phyloP scores from a whole-genome alignment of 2,113 vertebrate species.

The Aythya baeri region DNA sequence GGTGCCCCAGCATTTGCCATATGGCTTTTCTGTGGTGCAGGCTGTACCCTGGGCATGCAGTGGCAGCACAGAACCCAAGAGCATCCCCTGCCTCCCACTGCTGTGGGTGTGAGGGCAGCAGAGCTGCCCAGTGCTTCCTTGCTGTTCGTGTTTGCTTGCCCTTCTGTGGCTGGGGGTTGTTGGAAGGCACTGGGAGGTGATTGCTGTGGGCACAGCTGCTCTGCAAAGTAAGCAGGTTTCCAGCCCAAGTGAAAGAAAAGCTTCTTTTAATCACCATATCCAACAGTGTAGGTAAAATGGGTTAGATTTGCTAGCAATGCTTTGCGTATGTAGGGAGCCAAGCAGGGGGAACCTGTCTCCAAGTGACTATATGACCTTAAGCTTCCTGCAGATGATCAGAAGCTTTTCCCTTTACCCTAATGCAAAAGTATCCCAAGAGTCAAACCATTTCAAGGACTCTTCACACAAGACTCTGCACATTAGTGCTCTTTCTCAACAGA shows the following conservation, averaged over 20 bases:
- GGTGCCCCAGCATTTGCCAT: neutral
- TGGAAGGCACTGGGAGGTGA: neutral
- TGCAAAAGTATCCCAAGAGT: neutral
- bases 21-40: rapidly evolving
- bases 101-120: neutral
- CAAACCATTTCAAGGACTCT: neutral
- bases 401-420: neutral
- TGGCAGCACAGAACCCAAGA: neutral
- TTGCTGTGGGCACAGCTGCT: neutral
- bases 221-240: neutral
- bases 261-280: neutral
- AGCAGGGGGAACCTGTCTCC: neutral
- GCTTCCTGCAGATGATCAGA: neutral
- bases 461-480: neutral
- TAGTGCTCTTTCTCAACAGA: neutral
- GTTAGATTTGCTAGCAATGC: neutral
- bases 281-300: neutral
- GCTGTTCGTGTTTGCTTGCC: neutral
- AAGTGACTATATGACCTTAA: neutral
- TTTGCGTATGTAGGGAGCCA: neutral
- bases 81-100: neutral
- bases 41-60: neutral
- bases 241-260: neutral
- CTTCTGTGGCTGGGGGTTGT: neutral
- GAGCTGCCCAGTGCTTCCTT: no score